Conservation (phyloP, 2,797 vertebrate species). For the Myripristis jacobus region DNA sequence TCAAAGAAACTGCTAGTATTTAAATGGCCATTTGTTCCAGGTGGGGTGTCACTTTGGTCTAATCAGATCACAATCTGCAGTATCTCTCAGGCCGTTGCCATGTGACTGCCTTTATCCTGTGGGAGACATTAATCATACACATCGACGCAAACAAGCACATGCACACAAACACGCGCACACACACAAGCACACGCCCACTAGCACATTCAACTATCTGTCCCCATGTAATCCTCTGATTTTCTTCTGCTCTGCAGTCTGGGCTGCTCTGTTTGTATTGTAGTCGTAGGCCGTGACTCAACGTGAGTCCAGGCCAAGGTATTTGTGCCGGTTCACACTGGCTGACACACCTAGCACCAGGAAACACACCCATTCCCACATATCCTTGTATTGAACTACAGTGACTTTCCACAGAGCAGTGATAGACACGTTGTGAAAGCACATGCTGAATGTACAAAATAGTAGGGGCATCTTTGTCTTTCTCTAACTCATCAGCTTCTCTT, state of each 20-base stretch:
- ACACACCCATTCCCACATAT: constrained; percentile 84
- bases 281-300: constrained; percentile 82
- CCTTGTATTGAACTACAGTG: constrained; percentile 73
- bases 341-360: constrained; percentile 86
- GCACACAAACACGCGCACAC: constrained; percentile 26
- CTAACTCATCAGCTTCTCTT: neutral
- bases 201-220: constrained; percentile 54
- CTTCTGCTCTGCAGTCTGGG: constrained; percentile 67
- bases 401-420: constrained; percentile 48
- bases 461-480: neutral
- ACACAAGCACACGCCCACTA: constrained; percentile 19
- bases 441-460: constrained; percentile 19
- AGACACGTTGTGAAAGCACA: constrained; percentile 33
- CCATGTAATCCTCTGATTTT: constrained; percentile 78
- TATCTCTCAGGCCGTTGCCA: constrained; percentile 26
- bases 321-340: constrained; percentile 79
- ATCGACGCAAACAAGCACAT: constrained; percentile 8
- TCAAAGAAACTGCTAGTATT: constrained; percentile 35
- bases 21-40: constrained; percentile 39
- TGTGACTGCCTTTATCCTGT: constrained; percentile 54
- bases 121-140: constrained; percentile 53
- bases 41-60: constrained; percentile 36
- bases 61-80: constrained; percentile 39
- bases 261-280: constrained; percentile 79
- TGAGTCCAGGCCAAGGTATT: constrained; percentile 79